Evolutionary conservation across 1,140 invertebrate genomes (phyloP).

Genomic region (Caenorhabditis briggsae): DNA sequence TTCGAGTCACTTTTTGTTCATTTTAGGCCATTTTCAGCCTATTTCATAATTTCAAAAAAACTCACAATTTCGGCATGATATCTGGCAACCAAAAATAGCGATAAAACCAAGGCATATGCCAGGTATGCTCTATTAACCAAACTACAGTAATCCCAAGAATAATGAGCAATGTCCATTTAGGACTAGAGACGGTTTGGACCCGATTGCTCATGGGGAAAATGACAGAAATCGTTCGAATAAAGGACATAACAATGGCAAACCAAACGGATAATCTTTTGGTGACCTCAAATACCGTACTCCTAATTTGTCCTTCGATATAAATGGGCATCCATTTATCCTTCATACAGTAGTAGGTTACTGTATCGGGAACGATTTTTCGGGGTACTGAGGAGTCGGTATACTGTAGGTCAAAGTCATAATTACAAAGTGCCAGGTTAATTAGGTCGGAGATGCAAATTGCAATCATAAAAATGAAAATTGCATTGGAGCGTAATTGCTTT

Average conservation of each 20-base stretch:
- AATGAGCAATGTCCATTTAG: background rate
- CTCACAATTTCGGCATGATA: background rate
- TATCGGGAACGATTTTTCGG: background rate
- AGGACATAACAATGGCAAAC: background rate
- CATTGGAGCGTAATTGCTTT: background rate
- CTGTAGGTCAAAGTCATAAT: background rate
- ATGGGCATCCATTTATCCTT: background rate
- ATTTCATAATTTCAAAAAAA: no score
- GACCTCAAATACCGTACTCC: background rate
- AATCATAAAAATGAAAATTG: conserved; percentile 4
- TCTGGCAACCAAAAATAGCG: background rate
- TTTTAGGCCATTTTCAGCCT: no score
- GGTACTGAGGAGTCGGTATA: background rate
- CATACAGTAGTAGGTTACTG: background rate
- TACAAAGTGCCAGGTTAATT: background rate
- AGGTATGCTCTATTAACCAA: background rate
- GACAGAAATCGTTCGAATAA: background rate
- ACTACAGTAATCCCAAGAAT: background rate
- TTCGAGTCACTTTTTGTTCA: no score
- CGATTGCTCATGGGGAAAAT: background rate
- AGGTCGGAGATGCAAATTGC: conserved; percentile 2
- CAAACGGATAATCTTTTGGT: background rate
- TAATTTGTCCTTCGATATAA: background rate
- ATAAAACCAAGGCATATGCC: background rate
- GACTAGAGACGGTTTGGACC: background rate